Conservation (phyloP, 2,797 vertebrate species). For the Phyllotis vaccarum region DNA sequence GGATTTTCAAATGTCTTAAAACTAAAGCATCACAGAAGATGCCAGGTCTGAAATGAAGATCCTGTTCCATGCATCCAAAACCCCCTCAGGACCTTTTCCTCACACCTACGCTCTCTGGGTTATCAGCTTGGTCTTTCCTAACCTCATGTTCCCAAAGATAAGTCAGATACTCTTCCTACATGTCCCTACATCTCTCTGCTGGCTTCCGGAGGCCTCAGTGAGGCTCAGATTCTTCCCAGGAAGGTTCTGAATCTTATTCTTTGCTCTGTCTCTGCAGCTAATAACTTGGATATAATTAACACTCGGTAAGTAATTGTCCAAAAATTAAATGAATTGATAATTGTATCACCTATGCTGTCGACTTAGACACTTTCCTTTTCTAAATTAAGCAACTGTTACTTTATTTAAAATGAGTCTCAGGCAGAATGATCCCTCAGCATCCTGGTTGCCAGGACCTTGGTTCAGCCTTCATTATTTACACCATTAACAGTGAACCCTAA, state of each 20-base stretch:
- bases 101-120: not conserved
- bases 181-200: not conserved
- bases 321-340: not conserved
- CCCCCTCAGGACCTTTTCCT: not conserved
- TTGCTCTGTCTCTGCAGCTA: not conserved
- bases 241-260: not conserved
- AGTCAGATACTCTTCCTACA: not conserved
- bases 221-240: not conserved
- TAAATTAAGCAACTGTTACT: not conserved
- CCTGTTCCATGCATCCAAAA: not conserved
- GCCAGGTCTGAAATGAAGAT: not conserved
- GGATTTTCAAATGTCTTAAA: not conserved
- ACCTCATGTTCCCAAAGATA: not conserved
- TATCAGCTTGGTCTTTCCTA: not conserved
- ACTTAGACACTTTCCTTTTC: not conserved
- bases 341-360: not conserved
- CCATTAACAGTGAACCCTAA: not conserved
- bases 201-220: not conserved
- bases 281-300: not conserved
- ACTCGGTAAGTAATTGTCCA: not conserved
- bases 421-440: not conserved
- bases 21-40: not conserved
- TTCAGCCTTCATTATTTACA: not conserved
- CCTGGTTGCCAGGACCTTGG: not conserved
- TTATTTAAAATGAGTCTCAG: not conserved